Base-by-base conservation (phyloP, 1,140 invertebrate genomes). In the Acromyrmex echinatior region DNA sequence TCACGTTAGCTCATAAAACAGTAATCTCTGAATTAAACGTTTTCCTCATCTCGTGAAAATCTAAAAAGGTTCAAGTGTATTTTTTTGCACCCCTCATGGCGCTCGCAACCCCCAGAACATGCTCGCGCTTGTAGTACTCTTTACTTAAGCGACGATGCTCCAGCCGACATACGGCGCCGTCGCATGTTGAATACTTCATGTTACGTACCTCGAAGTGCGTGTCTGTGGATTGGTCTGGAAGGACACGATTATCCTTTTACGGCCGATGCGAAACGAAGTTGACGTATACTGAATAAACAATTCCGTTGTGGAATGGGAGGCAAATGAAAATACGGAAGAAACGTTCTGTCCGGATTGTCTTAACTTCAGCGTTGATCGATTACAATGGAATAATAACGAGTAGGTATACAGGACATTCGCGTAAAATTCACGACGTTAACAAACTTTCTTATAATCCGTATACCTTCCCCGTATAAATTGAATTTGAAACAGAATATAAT, bases 241-340 rank as follows among this genome's bases (percentile, higher is more conserved):
- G 91, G 91, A 93, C 92, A 92, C 90, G 93, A 94, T 94, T 93
- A 94, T 94, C 92, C 92, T 94, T 93, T 94, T 90, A 93, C 89
- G 87, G 90, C 84, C 56, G 68, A 74, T 78, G 89, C 84, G 80
- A 93, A 94, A 93, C 90, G 88, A 92, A 87, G 89, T 91, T 93
- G 90, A 92, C 90, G 90, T 91, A 91, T 88, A 89, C 86, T 94
- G 92, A 94, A 94, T 94, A 93, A 93, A 93, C 90, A 87, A 93
- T 93, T 70, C 16, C 39, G 53, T n/a, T n/a, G 10, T 66, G 66
- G 74, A 80, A 39, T 6, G 39, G 39, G 71, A 77, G 77, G 71
- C 62, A 82, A 91, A 91, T 87, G 76, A 91, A 91, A 90, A 82
- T 66, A 84, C 73, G 77, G 71, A 74, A 86, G 51, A 79, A 85